A percentile compares a stretch with the other conserved stretches of the same genome.
Evolutionary conservation across 2,888 invertebrate species (phyloP).

Genomic region (Cryptocephalus moraei): DNA sequence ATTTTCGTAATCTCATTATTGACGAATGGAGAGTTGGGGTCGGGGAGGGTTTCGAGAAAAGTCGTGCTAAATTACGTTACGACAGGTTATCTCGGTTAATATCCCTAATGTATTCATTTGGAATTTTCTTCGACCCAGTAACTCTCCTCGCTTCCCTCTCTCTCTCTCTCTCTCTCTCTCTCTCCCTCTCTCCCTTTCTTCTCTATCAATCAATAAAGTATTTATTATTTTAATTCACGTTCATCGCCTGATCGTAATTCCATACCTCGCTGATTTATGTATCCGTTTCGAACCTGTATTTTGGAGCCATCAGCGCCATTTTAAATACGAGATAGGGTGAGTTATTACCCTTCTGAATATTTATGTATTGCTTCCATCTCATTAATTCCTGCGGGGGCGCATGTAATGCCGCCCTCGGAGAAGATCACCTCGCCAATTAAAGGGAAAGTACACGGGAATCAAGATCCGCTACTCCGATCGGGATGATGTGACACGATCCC

Average conservation of each 20-base stretch:
- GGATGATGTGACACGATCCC: neutral
- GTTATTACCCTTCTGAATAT: slow-evolving; percentile 24
- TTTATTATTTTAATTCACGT: slow-evolving; percentile 23
- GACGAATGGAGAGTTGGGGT: too few relatives aligned
- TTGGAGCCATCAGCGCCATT: slow-evolving; percentile 31
- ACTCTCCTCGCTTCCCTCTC: too few relatives aligned
- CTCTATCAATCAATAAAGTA: neutral
- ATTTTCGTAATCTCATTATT: too few relatives aligned
- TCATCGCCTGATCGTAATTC: slow-evolving; percentile 16
- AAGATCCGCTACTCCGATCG: neutral
- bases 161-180: too few relatives aligned
- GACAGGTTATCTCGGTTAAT: too few relatives aligned
- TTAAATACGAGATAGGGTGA: slow-evolving; percentile 27
- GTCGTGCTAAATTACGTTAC: too few relatives aligned
- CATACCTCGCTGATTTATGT: slow-evolving; percentile 25
- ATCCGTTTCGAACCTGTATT: slow-evolving; percentile 31
- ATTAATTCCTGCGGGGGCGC: slow-evolving; percentile 12
- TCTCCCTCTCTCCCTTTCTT: too few relatives aligned
- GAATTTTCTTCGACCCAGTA: too few relatives aligned
- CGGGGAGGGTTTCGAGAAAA: too few relatives aligned
- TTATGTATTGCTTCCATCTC: slow-evolving; percentile 20
- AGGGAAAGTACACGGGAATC: neutral
- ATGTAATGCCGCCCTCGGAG: slow-evolving; percentile 13
- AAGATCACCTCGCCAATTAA: slow-evolving; percentile 1
- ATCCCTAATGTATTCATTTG: too few relatives aligned